A percentile compares a stretch with the other conserved stretches of the same genome.
Evolutionary conservation across 2,888 invertebrate genomes (phyloP).

Genomic region (Spisula subtruncata): DNA sequence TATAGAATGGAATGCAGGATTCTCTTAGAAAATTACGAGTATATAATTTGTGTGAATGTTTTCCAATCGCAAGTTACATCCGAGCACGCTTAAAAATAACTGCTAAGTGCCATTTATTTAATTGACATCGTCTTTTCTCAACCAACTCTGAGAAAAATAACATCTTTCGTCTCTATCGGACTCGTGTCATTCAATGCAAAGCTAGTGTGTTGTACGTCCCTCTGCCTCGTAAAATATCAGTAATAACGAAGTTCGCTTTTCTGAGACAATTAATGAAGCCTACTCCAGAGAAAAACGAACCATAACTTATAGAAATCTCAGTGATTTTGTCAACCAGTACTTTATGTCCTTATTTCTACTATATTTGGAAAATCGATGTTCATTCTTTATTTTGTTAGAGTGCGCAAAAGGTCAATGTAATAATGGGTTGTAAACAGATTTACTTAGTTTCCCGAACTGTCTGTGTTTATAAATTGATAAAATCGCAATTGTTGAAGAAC

Average conservation of each 20-base stretch:
- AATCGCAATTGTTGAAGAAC: neutral
- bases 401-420: neutral
- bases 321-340: neutral
- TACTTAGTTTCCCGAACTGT: neutral
- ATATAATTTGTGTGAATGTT: constrained; percentile 18
- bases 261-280: neutral
- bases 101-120: constrained; percentile 18
- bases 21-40: constrained; percentile 6
- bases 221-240: neutral
- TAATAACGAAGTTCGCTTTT: neutral
- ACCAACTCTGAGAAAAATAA: neutral
- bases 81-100: neutral
- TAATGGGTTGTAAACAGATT: neutral
- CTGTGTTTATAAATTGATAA: neutral
- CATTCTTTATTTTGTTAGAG: neutral
- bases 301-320: neutral
- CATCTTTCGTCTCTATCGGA: neutral
- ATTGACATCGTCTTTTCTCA: neutral
- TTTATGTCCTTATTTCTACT: neutral
- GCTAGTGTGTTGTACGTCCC: neutral
- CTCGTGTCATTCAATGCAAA: neutral
- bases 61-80: neutral
- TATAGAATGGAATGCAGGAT: neutral
- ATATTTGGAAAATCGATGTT: neutral
- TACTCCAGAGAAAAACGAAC: neutral